Percentiles rank a stretch among this genome's conserved stretches.
Evolutionary conservation across 2,888 invertebrate genomes (phyloP).

Genomic region (Drosophila meridiana): DNA sequence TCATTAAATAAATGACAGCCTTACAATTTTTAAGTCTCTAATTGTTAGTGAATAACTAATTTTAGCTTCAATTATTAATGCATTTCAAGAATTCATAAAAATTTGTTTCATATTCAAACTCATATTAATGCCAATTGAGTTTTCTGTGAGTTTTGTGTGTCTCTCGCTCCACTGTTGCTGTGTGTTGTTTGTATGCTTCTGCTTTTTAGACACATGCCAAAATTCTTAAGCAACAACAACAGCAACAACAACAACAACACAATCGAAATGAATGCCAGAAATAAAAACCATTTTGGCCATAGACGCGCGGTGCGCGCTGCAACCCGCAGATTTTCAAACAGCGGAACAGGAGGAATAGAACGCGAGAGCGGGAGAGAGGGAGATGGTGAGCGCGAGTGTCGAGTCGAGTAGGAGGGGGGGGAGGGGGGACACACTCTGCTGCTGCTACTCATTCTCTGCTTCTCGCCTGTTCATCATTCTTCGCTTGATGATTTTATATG

Average conservation of each 20-base stretch:
- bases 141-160: neutral
- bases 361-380: neutral
- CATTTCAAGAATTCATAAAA: neutral
- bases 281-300: slow-evolving; percentile 60
- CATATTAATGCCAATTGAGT: neutral
- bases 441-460: slow-evolving; percentile 7
- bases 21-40: no score
- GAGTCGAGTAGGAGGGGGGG: neutral
- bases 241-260: slow-evolving; percentile 21
- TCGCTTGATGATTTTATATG: slow-evolving; percentile 55
- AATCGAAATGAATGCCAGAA: slow-evolving; percentile 39
- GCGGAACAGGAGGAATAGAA: neutral
- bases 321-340: slow-evolving; percentile 54
- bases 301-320: slow-evolving; percentile 60
- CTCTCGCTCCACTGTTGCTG: neutral
- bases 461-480: slow-evolving; percentile 44
- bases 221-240: slow-evolving; percentile 20
- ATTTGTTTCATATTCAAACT: neutral
- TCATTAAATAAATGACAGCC: no score
- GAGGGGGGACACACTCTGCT: slow-evolving; percentile 9
- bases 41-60: neutral
- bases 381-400: neutral
- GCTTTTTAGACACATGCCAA: slow-evolving; percentile 36
- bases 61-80: neutral
- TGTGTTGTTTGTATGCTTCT: neutral